Evolutionary conservation across 2,113 vertebrate genomes (phyloP).

Genomic region (Colistium nudipinnis): DNA sequence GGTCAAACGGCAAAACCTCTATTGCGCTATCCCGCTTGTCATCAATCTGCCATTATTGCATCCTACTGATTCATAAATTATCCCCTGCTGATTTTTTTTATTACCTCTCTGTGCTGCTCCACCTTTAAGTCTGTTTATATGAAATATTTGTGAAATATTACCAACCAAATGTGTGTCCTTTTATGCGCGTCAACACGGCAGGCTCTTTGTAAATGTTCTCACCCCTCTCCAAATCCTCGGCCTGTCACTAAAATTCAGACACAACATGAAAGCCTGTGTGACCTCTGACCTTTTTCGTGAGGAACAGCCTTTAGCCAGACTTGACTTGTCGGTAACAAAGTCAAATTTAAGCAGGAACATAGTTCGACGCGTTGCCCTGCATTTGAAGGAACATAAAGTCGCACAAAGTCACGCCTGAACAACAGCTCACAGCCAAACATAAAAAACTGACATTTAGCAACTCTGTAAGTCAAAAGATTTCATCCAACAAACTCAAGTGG

Average conservation of each 20-base stretch:
- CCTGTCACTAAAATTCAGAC: slow-evolving; percentile 27
- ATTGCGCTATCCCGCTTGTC: slow-evolving; percentile 60
- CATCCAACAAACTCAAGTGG: neutral
- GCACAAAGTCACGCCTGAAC: neutral
- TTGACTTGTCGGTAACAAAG: slow-evolving; percentile 34
- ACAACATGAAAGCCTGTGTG: slow-evolving; percentile 2
- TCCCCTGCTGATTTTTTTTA: neutral
- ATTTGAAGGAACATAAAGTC: slow-evolving; percentile 20
- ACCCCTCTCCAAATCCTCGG: neutral
- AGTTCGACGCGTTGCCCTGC: slow-evolving; percentile 10
- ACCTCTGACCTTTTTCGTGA: slow-evolving; percentile 44
- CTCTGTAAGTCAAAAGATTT: neutral
- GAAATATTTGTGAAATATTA: slow-evolving; percentile 11
- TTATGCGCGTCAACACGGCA: too few relatives aligned
- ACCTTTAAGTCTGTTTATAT: slow-evolving; percentile 15
- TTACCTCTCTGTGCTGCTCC: slow-evolving; percentile 7
- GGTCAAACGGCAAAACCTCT: slow-evolving; percentile 57
- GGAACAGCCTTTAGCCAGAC: slow-evolving; percentile 42
- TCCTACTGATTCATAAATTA: slow-evolving; percentile 52
- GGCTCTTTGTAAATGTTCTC: slow-evolving; percentile 3
- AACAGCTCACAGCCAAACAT: slow-evolving; percentile 8
- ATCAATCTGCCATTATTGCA: slow-evolving; percentile 44
- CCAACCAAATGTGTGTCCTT: neutral
- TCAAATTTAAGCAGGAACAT: slow-evolving; percentile 18
- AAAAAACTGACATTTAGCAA: neutral